Evolutionary conservation across 2,888 invertebrate genomes (phyloP).

Genomic region (Drosophila mimetica): DNA sequence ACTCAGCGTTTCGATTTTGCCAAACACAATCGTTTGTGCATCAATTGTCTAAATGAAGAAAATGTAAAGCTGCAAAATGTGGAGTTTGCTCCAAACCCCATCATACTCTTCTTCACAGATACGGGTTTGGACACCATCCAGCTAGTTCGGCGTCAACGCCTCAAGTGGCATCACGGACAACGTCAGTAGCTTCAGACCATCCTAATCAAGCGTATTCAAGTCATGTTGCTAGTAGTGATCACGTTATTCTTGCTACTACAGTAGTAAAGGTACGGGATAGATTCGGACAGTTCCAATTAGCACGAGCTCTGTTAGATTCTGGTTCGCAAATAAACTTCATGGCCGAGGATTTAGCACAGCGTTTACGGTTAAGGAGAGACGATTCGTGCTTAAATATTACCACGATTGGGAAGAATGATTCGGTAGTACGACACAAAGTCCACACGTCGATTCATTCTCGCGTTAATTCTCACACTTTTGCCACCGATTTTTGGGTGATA

Average conservation of each 20-base stretch:
- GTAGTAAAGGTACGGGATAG: conserved; percentile 4
- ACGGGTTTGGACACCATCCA: not conserved
- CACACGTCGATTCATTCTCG: not conserved
- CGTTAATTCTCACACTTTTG: not conserved
- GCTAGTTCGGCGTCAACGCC: not conserved
- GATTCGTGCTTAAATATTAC: not conserved
- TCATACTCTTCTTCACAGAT: conserved; percentile 2
- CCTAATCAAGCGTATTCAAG: too few species aligned
- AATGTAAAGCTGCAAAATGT: not conserved
- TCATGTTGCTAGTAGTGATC: not conserved
- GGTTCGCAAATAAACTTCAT: not conserved
- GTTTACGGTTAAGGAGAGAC: not conserved
- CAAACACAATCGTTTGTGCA: not conserved
- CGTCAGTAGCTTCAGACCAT: too few species aligned
- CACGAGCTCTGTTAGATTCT: not conserved
- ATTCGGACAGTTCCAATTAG: conserved; percentile 1
- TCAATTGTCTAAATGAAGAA: not conserved
- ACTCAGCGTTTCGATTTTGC: not conserved
- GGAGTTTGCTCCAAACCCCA: not conserved
- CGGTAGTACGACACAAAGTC: conserved; percentile 1
- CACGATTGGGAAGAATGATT: not conserved
- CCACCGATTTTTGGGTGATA: not conserved
- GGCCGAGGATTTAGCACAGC: not conserved
- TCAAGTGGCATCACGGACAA: too few species aligned
- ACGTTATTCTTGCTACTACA: conserved; percentile 1